A percentile compares a stretch with the other conserved stretches of the same genome.
Conservation (phyloP, 2,888 invertebrate species). For the Hydropsyche betteni region DNA sequence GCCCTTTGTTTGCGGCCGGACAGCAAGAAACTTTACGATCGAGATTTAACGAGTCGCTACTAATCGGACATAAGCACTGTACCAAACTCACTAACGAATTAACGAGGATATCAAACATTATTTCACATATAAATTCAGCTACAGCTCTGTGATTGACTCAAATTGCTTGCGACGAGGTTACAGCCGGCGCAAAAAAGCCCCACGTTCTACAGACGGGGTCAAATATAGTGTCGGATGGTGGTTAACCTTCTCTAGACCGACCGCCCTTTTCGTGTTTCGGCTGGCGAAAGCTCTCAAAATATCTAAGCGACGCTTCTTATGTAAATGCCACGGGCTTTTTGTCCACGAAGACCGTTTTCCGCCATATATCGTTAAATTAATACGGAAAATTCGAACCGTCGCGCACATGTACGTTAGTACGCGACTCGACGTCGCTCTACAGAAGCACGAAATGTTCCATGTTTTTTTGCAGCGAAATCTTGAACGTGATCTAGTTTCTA, state of each 20-base stretch:
- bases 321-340: slow-evolving; percentile 39
- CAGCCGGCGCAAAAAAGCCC: slow-evolving; percentile 6
- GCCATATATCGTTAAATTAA: slow-evolving; percentile 4
- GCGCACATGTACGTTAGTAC: no score
- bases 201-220: slow-evolving; percentile 18
- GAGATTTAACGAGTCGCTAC: no score
- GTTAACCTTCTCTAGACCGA: slow-evolving; percentile 43
- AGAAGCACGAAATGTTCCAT: no score
- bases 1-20: no score
- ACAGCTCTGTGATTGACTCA: slow-evolving; percentile 7
- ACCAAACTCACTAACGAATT: no score
- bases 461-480: no score
- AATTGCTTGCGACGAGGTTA: not conserved
- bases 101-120: not conserved
- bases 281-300: slow-evolving; percentile 23
- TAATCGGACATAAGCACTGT: no score
- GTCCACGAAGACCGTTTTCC: slow-evolving; percentile 1
- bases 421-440: no score
- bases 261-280: slow-evolving; percentile 50
- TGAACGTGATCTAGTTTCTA: no score
- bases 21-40: no score
- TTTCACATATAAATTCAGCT: not conserved
- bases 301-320: slow-evolving; percentile 37
- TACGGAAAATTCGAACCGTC: not conserved
- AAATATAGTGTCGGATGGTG: slow-evolving; percentile 43